Conservation (phyloP, 2,113 vertebrate species). For the Zosterops borbonicus region DNA sequence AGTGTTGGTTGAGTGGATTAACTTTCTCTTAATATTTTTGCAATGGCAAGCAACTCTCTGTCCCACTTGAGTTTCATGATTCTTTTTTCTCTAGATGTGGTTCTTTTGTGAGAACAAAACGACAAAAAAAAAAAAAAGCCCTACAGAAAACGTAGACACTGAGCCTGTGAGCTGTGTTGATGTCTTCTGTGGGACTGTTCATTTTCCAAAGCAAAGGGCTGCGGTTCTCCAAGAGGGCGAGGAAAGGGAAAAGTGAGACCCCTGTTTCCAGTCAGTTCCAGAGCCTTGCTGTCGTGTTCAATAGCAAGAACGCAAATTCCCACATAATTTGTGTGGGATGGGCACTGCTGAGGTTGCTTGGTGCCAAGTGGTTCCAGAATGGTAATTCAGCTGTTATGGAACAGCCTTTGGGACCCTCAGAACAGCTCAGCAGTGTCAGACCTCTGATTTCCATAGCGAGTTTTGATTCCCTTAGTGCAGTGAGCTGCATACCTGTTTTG, state of each 20-base stretch:
- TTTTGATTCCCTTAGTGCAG: background rate
- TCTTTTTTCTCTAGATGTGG: background rate
- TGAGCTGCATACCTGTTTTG: background rate
- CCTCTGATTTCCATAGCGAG: background rate
- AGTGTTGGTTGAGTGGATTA: background rate
- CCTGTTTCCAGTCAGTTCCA: background rate
- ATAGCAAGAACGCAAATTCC: background rate
- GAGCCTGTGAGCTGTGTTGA: background rate
- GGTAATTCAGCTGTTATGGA: background rate
- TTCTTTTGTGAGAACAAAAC: background rate
- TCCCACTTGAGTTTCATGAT: background rate
- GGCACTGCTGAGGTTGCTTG: fast-evolving
- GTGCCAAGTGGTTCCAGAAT: background rate
- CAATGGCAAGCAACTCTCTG: background rate
- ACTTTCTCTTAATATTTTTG: background rate
- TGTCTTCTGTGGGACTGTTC: background rate
- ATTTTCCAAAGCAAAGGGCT: background rate
- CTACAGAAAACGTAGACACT: background rate
- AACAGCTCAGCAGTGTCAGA: background rate
- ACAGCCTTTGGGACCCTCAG: background rate
- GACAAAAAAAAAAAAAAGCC: too few relatives aligned
- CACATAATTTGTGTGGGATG: background rate
- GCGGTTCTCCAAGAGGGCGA: background rate
- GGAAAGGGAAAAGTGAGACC: background rate
- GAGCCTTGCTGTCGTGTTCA: background rate